These are phyloP conservation scores for Rhinogobius similis DNA, from an alignment of 2,113 vertebrate genomes.

Conservation along the genomic window DNA sequence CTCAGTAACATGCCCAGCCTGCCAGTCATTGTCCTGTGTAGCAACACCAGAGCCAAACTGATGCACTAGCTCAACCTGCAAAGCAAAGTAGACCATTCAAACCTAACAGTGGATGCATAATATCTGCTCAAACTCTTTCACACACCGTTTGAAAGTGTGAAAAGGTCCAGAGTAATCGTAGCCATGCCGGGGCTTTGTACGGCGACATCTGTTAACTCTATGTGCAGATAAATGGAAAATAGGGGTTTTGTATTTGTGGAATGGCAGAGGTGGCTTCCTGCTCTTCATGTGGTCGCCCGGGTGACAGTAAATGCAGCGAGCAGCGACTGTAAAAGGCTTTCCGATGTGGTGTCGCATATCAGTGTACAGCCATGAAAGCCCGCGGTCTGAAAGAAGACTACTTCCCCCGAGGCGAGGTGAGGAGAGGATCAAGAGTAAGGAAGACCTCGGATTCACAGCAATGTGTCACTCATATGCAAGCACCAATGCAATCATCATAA, in stretches of 20 bases:
- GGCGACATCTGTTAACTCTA: neutral
- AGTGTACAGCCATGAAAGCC: conserved; percentile 39
- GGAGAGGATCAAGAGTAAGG: conserved; percentile 14
- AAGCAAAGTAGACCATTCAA: too few species aligned
- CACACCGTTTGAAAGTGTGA: too few species aligned
- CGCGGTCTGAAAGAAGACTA: conserved; percentile 44
- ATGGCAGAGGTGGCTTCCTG: conserved; percentile 18
- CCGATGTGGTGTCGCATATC: conserved; percentile 47
- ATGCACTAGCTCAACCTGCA: too few species aligned
- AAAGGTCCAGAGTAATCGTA: too few species aligned
- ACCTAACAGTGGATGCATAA: too few species aligned
- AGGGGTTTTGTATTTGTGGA: conserved; percentile 7
- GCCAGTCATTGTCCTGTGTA: conserved; percentile 32
- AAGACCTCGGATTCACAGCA: conserved; percentile 22
- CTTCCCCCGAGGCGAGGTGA: conserved; percentile 33
- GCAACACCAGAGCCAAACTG: too few species aligned
- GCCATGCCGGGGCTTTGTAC: conserved; percentile 2
- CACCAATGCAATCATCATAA: neutral
- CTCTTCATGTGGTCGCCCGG: neutral
- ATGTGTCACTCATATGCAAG: conserved; percentile 18
- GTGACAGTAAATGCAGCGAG: conserved; percentile 35
- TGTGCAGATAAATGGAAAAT: conserved; percentile 18
- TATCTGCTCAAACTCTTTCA: neutral
- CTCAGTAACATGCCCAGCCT: conserved; percentile 21
- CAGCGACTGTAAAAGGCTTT: conserved; percentile 51